These are phyloP conservation scores for Pogonophryne albipinna DNA, from an alignment of 2,797 vertebrate species.

Conservation along the genomic window DNA sequence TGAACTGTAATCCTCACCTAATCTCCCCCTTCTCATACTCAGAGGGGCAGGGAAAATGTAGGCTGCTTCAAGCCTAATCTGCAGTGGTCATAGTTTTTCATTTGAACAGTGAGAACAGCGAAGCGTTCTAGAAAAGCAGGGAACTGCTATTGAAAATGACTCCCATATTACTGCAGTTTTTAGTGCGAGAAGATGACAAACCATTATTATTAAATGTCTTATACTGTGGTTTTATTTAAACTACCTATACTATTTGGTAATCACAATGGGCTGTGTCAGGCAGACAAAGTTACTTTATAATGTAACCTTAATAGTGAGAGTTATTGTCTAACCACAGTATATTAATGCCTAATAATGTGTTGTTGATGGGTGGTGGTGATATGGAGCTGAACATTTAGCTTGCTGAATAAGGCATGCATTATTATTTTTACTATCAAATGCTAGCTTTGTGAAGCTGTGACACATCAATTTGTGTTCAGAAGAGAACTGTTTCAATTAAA, in stretches of 20 bases:
- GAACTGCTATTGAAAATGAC: constrained; percentile 32
- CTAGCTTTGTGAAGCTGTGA: background rate
- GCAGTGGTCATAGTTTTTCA: constrained; percentile 29
- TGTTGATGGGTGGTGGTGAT: background rate
- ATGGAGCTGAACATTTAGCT: background rate
- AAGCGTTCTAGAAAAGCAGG: constrained; percentile 9
- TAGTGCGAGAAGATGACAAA: constrained; percentile 1
- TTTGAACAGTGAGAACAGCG: constrained; percentile 25
- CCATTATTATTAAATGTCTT: background rate
- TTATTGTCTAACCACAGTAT: background rate
- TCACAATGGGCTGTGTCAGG: background rate
- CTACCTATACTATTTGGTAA: background rate
- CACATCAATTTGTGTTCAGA: background rate
- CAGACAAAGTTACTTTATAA: background rate
- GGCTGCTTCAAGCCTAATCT: constrained; percentile 49
- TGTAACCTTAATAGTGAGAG: background rate
- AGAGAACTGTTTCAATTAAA: background rate
- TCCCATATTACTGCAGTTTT: background rate
- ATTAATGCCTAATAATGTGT: background rate
- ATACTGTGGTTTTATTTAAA: background rate
- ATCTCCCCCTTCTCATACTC: constrained; percentile 63
- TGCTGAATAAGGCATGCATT: background rate
- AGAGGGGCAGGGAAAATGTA: constrained; percentile 55
- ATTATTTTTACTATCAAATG: background rate
- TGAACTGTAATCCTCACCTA: constrained; percentile 74